phyloP scores from a whole-genome alignment of 2,888 invertebrate genomes.

The Ariolimax columbianus region DNA sequence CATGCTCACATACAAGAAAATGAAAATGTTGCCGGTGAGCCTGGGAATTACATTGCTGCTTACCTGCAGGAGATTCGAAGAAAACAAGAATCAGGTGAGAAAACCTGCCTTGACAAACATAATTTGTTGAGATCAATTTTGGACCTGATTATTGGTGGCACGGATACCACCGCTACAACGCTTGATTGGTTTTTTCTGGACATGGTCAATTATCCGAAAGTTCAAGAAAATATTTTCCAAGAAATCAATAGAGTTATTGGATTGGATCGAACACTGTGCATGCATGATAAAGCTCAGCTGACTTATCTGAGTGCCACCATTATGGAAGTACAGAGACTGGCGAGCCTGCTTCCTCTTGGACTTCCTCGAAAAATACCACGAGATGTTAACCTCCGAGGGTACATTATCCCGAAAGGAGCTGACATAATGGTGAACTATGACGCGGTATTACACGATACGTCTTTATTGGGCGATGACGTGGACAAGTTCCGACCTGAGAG shows the following conservation, averaged over 20 bases:
- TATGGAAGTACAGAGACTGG: neutral
- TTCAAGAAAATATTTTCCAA: too few species aligned
- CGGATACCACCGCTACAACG: constrained; percentile 90
- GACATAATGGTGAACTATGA: neutral
- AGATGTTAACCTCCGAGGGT: neutral
- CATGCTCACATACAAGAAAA: too few species aligned
- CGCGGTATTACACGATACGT: neutral
- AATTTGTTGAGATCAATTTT: too few species aligned
- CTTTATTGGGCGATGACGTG: neutral
- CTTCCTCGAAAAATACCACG: neutral
- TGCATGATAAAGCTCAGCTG: neutral
- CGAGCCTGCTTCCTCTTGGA: neutral
- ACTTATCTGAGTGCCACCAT: neutral
- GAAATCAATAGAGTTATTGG: too few species aligned
- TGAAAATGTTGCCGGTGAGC: too few species aligned
- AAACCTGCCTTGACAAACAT: too few species aligned
- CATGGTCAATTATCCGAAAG: constrained; percentile 87
- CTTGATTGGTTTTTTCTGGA: constrained; percentile 90
- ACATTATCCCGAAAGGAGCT: neutral
- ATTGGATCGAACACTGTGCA: neutral
- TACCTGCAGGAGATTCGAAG: too few species aligned
- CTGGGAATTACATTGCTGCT: too few species aligned
- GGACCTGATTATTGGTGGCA: constrained; percentile 66
- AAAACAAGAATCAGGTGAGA: too few species aligned
- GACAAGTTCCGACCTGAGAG: too few species aligned